A percentile compares a stretch with the other conserved stretches of the same genome.
phyloP scores from a whole-genome alignment of 2,797 vertebrate genomes.

The Botia kubotai region DNA sequence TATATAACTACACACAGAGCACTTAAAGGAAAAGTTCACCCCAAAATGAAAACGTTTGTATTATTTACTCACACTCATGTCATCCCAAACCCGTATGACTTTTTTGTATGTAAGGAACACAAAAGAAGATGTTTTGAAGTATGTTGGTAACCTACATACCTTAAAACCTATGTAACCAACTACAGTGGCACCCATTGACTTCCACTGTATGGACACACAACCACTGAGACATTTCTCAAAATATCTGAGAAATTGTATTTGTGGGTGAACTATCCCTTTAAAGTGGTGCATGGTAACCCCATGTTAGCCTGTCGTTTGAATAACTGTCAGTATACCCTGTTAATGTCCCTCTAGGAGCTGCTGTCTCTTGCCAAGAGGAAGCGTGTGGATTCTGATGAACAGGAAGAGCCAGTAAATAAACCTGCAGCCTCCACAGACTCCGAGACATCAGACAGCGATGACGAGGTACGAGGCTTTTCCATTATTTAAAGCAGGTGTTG shows the following conservation, averaged over 20 bases:
- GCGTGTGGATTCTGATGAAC: constrained; percentile 93
- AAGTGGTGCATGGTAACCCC: not conserved
- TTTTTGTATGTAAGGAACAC: too few species aligned
- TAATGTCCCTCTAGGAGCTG: constrained; percentile 81
- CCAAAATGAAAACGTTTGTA: too few species aligned
- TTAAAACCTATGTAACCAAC: too few species aligned
- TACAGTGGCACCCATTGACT: too few species aligned
- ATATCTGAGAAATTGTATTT: too few species aligned
- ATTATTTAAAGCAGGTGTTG: not conserved
- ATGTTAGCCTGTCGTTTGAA: not conserved
- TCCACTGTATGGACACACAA: too few species aligned
- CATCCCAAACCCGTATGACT: too few species aligned
- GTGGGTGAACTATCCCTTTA: too few species aligned
- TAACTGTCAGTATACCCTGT: not conserved
- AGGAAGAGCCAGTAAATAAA: constrained; percentile 91
- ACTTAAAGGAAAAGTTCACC: not conserved
- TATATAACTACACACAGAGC: not conserved
- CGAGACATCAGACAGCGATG: constrained; percentile 96
- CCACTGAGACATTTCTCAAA: too few species aligned
- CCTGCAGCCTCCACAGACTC: constrained; percentile 96
- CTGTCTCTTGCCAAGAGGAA: constrained; percentile 95
- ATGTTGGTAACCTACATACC: too few species aligned
- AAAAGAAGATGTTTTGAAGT: too few species aligned
- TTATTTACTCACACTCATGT: too few species aligned
- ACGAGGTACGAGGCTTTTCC: constrained; percentile 81